Base-by-base conservation (phyloP, 2,113 vertebrate genomes). In the Sander vitreus region DNA sequence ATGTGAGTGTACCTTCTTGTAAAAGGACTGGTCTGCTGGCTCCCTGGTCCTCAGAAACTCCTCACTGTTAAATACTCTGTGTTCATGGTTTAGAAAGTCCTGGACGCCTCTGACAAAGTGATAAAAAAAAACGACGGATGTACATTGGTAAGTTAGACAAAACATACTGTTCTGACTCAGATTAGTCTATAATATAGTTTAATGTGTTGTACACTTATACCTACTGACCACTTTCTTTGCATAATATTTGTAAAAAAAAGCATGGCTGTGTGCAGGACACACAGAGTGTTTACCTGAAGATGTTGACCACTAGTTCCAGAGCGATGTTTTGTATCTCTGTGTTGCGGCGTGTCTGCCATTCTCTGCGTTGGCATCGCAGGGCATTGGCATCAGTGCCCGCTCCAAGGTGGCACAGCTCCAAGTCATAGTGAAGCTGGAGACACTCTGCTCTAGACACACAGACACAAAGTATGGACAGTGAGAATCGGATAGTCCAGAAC, bases 31-130 rank as follows among this genome's bases (percentile, higher is more conserved):
- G 76, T 99, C 97, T 30, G 88, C 82, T 0, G 84, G 9, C 1
- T 96, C 96, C 59, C 97, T 95, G 0, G 96, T 97, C 84, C 97
- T 96, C 71, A 99, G 94, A 86, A 99, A 99, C 85, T 99, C 97
- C 79, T 98, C 97, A 23, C 98, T 99, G 88, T 99, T 99, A 74
- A 99, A 99, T 58, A 99, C 97, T 58, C 98, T 81, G 51, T 99
- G 97, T 54, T 99, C 97, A 2, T 97, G 97, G 89, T 98, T 99
- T 0, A 99, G 89, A 80, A 98, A 97, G 59, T 97, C 96, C 92
- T 97, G 97, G 36, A 99, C 98, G 0, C 95, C 97, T 84, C 98
- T 99, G 73, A 72, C 43, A 30, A 18, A 51, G 58, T n/a, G 47
- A 57, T 23, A 51, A 2, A 51, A 51, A 2, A 51, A 10, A 73